Conservation (phyloP, 2,113 vertebrate genomes). For the Aspiorhynchus laticeps region DNA sequence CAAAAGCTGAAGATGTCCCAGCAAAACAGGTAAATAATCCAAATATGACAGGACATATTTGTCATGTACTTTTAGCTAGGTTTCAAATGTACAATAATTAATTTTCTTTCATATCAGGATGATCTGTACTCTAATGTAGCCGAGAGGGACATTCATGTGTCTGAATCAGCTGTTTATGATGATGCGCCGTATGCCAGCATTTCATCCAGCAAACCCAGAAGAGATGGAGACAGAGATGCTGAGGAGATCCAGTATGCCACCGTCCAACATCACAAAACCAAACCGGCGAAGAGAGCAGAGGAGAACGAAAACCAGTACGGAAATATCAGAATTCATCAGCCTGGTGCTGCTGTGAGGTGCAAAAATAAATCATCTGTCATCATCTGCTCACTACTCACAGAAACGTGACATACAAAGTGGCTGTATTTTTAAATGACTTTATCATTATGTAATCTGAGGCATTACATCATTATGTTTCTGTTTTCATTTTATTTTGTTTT, state of each 20-base stretch:
- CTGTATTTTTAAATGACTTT: neutral
- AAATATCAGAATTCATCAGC: neutral
- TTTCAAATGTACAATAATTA: neutral
- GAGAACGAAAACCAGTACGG: neutral
- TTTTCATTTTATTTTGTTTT: neutral
- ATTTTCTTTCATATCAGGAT: neutral
- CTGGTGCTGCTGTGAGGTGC: neutral
- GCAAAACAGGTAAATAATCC: neutral
- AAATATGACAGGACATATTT: neutral
- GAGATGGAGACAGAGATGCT: neutral
- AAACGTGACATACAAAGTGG: neutral
- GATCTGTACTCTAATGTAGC: neutral
- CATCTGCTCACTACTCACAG: neutral
- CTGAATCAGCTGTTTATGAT: neutral
- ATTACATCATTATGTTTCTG: too few relatives aligned
- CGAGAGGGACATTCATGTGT: neutral
- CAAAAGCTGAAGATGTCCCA: neutral
- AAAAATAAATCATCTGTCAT: neutral
- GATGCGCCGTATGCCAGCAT: neutral
- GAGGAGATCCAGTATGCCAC: slow-evolving; percentile 20
- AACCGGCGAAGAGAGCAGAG: neutral
- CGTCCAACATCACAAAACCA: neutral
- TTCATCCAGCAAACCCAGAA: neutral
- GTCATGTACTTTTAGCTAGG: too few relatives aligned
- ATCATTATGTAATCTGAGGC: neutral